Evolutionary conservation across 2,113 vertebrate species (phyloP).

Genomic region (Morone chrysops): DNA sequence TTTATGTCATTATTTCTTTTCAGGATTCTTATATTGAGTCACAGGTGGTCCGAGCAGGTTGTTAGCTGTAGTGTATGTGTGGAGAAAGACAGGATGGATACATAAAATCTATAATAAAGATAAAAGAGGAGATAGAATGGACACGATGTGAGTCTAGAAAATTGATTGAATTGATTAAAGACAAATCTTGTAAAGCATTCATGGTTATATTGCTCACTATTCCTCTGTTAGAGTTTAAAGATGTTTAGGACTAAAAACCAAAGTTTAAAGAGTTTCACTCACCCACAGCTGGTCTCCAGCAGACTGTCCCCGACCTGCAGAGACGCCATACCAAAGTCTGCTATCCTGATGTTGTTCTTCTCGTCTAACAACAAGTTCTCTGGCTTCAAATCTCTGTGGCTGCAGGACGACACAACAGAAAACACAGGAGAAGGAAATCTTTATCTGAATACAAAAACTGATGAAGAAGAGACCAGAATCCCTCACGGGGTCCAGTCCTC

Average conservation of each 20-base stretch:
- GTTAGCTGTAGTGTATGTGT: not conserved
- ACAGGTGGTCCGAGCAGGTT: not conserved
- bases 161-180: too few relatives aligned
- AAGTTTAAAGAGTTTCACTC: conserved; percentile 81
- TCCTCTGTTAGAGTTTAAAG: too few relatives aligned
- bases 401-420: conserved; percentile 67
- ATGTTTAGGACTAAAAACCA: not conserved
- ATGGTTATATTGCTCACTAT: too few relatives aligned
- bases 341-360: conserved; percentile 98
- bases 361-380: conserved; percentile 98
- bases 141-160: not conserved
- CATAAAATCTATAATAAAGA: not conserved
- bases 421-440: not conserved
- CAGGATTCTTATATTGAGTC: not conserved
- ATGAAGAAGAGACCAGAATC: too few relatives aligned
- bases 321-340: conserved; percentile 99
- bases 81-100: not conserved
- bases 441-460: too few relatives aligned
- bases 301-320: conserved; percentile 99
- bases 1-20: too few relatives aligned
- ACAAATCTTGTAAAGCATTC: not conserved
- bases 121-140: not conserved
- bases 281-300: conserved; percentile 99
- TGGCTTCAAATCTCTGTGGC: conserved; percentile 98
- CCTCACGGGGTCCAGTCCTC: too few relatives aligned